These are phyloP conservation scores for Procavia capensis DNA, from an alignment of 2,113 vertebrate species.

Conservation along the genomic window DNA sequence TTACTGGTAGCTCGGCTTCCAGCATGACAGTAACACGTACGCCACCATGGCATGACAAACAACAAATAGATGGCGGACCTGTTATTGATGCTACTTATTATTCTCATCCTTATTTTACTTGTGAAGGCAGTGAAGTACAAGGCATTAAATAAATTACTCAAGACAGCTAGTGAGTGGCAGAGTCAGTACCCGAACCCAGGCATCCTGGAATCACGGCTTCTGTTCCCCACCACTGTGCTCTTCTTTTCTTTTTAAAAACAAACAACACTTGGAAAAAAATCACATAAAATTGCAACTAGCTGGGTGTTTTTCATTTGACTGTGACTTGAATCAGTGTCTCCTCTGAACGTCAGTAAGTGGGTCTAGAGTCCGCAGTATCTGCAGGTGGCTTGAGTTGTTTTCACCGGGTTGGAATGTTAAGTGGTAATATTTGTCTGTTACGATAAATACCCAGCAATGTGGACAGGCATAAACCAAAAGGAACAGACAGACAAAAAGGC, in stretches of 20 bases:
- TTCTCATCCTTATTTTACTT: not conserved
- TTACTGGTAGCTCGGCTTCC: not conserved
- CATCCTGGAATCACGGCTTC: not conserved
- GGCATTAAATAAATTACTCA: not conserved
- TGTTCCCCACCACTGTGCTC: not conserved
- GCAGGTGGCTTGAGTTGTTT: not conserved
- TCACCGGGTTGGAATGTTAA: not conserved
- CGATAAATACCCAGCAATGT: not conserved
- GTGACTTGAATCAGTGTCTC: not conserved
- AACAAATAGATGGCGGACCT: not conserved
- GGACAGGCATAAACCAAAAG: not conserved
- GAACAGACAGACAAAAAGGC: too few species aligned
- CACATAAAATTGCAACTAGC: not conserved
- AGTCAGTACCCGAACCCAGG: not conserved
- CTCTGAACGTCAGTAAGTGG: not conserved
- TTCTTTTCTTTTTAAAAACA: constrained; percentile 35
- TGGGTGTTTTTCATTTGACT: constrained; percentile 2
- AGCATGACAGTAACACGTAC: not conserved
- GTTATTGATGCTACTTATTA: not conserved
- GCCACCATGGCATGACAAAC: too few species aligned
- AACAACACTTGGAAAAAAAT: not conserved
- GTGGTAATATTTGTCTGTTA: not conserved
- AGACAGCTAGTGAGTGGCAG: not conserved
- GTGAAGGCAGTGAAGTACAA: not conserved
- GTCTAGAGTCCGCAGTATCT: not conserved